These are phyloP conservation scores for Drosophila neocordata DNA, from an alignment of 1,140 invertebrate genomes.

Conservation along the genomic window DNA sequence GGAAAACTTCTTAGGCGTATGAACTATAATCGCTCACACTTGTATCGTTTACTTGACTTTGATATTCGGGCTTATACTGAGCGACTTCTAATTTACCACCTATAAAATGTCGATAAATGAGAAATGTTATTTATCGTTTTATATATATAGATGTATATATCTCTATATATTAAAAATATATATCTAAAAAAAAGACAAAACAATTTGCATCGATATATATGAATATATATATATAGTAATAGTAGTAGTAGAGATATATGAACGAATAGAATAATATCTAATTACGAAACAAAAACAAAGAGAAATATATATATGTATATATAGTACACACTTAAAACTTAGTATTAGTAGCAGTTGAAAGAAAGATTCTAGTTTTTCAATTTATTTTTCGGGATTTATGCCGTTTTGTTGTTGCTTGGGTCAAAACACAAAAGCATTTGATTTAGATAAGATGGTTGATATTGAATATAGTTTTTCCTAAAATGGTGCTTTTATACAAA, in stretches of 20 bases:
- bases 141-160: neutral
- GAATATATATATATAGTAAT: neutral
- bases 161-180: neutral
- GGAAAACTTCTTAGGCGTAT: conserved; percentile 77
- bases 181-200: neutral
- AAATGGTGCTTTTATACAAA: neutral
- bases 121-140: conserved; percentile 64
- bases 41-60: conserved; percentile 80
- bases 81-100: conserved; percentile 80
- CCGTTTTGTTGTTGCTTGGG: neutral
- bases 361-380: neutral
- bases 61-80: conserved; percentile 77
- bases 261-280: conserved; percentile 3
- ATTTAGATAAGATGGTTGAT: neutral
- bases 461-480: neutral
- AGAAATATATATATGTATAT: neutral
- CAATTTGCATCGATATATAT: no score
- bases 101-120: conserved; percentile 82
- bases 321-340: neutral
- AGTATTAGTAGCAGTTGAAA: neutral
- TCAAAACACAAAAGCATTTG: no score
- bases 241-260: conserved; percentile 39
- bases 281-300: conserved; percentile 4
- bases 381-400: neutral
- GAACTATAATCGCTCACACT: conserved; percentile 64